Percentiles rank a stretch among this genome's conserved stretches.
phyloP scores from a whole-genome alignment of 2,888 invertebrate species.

The Zootermopsis nevadensis region DNA sequence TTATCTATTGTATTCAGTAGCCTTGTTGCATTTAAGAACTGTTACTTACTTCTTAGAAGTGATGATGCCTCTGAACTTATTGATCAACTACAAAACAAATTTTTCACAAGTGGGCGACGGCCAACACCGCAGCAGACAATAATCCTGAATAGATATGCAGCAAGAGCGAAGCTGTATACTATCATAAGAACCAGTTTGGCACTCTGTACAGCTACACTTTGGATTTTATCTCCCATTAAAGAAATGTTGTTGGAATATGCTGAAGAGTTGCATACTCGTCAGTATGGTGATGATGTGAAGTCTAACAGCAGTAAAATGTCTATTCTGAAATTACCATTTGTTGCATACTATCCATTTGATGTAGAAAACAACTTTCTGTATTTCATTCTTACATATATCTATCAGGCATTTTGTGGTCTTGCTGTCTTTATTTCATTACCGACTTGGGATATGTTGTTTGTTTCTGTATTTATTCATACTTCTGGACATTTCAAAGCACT shows the following conservation, averaged over 20 bases:
- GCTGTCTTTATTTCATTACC: constrained; percentile 3
- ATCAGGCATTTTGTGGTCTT: not conserved
- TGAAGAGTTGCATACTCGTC: not conserved
- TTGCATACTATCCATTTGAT: constrained; percentile 18
- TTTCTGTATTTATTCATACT: constrained; percentile 26
- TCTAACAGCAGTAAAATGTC: not conserved
- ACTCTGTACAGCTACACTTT: not conserved
- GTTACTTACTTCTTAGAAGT: not conserved
- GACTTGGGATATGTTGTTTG: constrained; percentile 19
- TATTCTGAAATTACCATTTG: not conserved
- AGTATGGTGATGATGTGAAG: not conserved
- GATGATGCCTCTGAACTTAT: not conserved
- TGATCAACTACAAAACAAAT: constrained; percentile 13
- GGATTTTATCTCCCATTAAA: constrained; percentile 8
- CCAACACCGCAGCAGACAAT: not conserved
- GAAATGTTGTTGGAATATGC: not conserved
- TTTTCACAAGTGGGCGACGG: not conserved
- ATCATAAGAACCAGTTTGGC: not conserved
- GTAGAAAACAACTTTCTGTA: not conserved
- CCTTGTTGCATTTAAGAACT: constrained; percentile 13
- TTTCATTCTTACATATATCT: not conserved
- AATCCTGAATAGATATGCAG: constrained; percentile 14
- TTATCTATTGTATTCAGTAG: not conserved
- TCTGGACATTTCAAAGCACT: constrained; percentile 21
- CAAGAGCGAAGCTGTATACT: constrained; percentile 21